Evolutionary conservation across 1,140 invertebrate species (phyloP), one percentile per base, ranked within the genome.

Genomic region (Aricia agestis): DNA sequence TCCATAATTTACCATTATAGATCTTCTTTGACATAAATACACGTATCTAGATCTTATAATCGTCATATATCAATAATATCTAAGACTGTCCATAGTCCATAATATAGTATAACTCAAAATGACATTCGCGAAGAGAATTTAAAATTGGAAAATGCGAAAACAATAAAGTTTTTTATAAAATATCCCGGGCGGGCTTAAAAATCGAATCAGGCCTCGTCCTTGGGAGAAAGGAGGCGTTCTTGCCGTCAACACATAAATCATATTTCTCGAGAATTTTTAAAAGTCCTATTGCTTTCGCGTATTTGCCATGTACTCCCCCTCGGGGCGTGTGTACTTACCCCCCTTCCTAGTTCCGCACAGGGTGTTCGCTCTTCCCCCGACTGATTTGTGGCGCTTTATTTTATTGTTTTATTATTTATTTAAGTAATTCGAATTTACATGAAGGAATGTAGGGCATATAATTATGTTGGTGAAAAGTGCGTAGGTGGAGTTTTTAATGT

Each of bases 231-330:
- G 81, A 83, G 84, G 83, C 82, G 81, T 81, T 79, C 78, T 83
- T 83, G 87, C 86, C 87, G 89, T 90, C 89, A 89, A 91, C 89
- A 91, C 86, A 91, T 91, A 91, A 91, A 91, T 91, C 89, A 91
- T 91, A 91, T 91, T 91, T 91, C 87, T 90, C 85, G 89, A 89
- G 87, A 90, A 91, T 90, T 91, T 91, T 91, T 91, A 91, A 91
- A 91, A 91, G 87, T 91, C 89, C 89, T 91, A 91, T 91, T 91
- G 89, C 89, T 91, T 91, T 91, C 89, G 89, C 89, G 89, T 91
- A 91, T 91, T 91, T 91, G 89, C 87, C 86, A 91, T 91, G 89
- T 91, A 90, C 87, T 86, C 89, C 89, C 83, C 84, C 82, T 74
- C 70, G 78, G 79, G 78, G 69, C 74, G 87, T 89, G 89, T 91